Percentiles rank a stretch among this genome's conserved stretches.
Conservation (phyloP, 2,888 invertebrate species). For the Parnassius orleans region DNA sequence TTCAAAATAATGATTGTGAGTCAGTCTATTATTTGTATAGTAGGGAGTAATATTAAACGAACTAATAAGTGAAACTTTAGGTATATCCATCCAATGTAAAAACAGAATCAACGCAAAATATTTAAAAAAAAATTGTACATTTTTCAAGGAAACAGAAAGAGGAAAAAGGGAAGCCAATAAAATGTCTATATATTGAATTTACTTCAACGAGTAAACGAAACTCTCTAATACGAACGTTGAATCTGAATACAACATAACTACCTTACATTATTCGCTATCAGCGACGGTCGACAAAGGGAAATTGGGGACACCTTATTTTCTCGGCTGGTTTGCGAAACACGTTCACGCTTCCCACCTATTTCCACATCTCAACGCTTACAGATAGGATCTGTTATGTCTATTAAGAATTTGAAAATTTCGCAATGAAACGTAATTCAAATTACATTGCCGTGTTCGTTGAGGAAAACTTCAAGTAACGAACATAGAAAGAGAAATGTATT, state of each 20-base stretch:
- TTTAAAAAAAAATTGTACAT: too few species aligned
- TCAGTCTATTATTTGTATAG: too few species aligned
- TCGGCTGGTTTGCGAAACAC: constrained; percentile 78
- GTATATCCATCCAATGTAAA: too few species aligned
- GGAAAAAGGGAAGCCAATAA: not conserved
- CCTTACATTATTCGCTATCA: constrained; percentile 72
- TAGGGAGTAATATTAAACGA: too few species aligned
- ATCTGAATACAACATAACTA: constrained; percentile 33
- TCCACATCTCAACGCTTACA: constrained; percentile 79
- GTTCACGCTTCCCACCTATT: constrained; percentile 79
- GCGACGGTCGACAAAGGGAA: constrained; percentile 73
- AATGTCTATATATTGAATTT: not conserved
- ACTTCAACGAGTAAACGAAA: constrained; percentile 4
- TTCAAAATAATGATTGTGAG: too few species aligned
- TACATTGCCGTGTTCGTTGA: constrained; percentile 46
- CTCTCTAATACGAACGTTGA: constrained; percentile 3
- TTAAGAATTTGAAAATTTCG: constrained; percentile 39
- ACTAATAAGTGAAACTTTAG: too few species aligned
- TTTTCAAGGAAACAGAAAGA: too few species aligned
- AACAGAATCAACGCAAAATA: too few species aligned
- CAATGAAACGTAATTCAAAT: constrained; percentile 20
- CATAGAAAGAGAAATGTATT: constrained; percentile 41
- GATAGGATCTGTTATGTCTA: constrained; percentile 76
- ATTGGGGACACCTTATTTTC: constrained; percentile 78
- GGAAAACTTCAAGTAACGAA: not conserved